These are phyloP conservation scores for Lophius americanus DNA, from an alignment of 2,797 vertebrate species.

Conservation along the genomic window DNA sequence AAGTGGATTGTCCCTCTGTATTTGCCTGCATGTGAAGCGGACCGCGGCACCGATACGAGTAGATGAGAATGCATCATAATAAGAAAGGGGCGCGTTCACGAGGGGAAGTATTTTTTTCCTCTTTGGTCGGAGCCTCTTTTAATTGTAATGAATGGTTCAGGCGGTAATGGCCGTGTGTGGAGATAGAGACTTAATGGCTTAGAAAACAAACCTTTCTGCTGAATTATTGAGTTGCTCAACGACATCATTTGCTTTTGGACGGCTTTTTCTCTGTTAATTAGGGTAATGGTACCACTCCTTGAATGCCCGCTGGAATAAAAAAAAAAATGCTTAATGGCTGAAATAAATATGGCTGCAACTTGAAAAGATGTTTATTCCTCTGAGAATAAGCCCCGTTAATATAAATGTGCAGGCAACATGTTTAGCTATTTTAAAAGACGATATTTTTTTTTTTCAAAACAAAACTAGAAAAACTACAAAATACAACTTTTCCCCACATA, in stretches of 20 bases:
- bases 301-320: background rate
- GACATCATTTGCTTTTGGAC: slow-evolving; percentile 35
- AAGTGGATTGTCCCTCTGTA: slow-evolving; percentile 16
- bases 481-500: background rate
- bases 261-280: slow-evolving; percentile 37
- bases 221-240: slow-evolving; percentile 45
- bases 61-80: slow-evolving; percentile 36
- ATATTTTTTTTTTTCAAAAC: background rate
- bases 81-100: slow-evolving; percentile 5
- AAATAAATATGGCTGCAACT: slow-evolving; percentile 2
- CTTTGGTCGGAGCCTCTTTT: slow-evolving; percentile 25
- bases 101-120: background rate
- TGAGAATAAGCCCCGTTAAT: slow-evolving; percentile 23
- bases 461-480: slow-evolving; percentile 39
- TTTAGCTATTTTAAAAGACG: slow-evolving; percentile 3
- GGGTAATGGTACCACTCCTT: slow-evolving; percentile 4
- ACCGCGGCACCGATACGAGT: background rate
- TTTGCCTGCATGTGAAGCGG: slow-evolving; percentile 10
- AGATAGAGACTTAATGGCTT: slow-evolving; percentile 25
- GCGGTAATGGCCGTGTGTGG: slow-evolving; percentile 32
- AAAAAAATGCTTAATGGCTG: background rate
- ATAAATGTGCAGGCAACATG: slow-evolving; percentile 12
- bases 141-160: slow-evolving; percentile 33
- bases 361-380: slow-evolving; percentile 46
- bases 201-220: slow-evolving; percentile 40